Base-by-base conservation (phyloP, 2,888 invertebrate genomes). In the Entomobrya multifasciata region DNA sequence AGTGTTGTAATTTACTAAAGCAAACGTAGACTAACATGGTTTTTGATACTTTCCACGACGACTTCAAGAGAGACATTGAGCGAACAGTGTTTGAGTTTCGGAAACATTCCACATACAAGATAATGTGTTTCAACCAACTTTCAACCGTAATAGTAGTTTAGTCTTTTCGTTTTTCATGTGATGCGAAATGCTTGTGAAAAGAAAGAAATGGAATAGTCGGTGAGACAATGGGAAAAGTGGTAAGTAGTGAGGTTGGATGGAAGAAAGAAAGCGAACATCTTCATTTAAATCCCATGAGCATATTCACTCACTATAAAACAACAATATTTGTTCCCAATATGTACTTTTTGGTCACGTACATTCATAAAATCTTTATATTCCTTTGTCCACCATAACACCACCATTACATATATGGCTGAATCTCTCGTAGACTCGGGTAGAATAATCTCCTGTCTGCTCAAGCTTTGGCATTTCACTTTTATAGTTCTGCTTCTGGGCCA, bases 261-360 rank as follows among this genome's bases (percentile, higher is more conserved):
- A 10, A 4, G 13, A 47, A 15, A 22, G 49, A 25, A 72, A 78
- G 25, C 47, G 60, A 74, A 81, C 15, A 36, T 82, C 49, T 82
- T 74, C 62, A 82, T 74, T 82, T 60, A 30, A 82, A 82, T 82
- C 81, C 60, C 70, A 41, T 25, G 80, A 81, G 80, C 57, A 70
- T 81, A 25, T 65, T 44, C 57, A 13, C 74, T 82, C 49, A 47
- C 20, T 27, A 27, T 27, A 47, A 74, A 70, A 47, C 22, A 13
- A 1, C 20, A 20, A 20, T 41, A 0, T 41, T 44, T 25, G 47
- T 44, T 13, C 25, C 25, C 70, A 13, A 30, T 57, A 57, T 57
- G 57, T 13, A 30, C 60, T 15, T 17, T 65, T 65, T 41, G 36
- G 65, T 65, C 65, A 65, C 65, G 65, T 65, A 65, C 30, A 25